Conservation (phyloP, 2,113 vertebrate species). For the Macrotus californicus region DNA sequence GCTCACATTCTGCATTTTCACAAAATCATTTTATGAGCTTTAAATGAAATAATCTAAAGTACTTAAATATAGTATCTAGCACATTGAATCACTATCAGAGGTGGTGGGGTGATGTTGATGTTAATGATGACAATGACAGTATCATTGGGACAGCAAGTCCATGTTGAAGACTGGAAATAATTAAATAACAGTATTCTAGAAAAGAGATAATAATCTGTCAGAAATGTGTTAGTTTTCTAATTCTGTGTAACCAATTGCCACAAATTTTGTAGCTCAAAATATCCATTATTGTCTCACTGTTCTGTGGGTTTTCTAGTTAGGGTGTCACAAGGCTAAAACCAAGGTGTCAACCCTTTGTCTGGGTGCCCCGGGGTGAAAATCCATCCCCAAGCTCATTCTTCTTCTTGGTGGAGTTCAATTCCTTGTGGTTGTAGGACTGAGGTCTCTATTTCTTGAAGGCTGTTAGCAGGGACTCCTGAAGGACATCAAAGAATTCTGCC, state of each 20-base stretch:
- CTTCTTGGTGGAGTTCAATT: neutral
- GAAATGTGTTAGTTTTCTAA: neutral
- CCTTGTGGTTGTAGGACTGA: neutral
- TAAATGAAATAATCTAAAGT: neutral
- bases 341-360: neutral
- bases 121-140: neutral
- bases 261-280: neutral
- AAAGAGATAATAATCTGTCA: neutral
- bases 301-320: neutral
- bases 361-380: neutral
- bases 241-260: neutral
- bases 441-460: neutral
- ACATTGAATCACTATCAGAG: neutral
- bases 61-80: neutral
- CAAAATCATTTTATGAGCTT: neutral
- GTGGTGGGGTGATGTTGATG: neutral
- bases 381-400: neutral
- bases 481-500: neutral
- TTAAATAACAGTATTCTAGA: neutral
- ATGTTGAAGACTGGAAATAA: neutral
- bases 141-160: neutral
- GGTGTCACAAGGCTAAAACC: neutral
- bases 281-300: neutral
- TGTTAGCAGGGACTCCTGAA: neutral
- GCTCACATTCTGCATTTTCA: neutral